Conservation (phyloP, 64 coral and sea anemone genomes). For the Stylophora pistillata region DNA sequence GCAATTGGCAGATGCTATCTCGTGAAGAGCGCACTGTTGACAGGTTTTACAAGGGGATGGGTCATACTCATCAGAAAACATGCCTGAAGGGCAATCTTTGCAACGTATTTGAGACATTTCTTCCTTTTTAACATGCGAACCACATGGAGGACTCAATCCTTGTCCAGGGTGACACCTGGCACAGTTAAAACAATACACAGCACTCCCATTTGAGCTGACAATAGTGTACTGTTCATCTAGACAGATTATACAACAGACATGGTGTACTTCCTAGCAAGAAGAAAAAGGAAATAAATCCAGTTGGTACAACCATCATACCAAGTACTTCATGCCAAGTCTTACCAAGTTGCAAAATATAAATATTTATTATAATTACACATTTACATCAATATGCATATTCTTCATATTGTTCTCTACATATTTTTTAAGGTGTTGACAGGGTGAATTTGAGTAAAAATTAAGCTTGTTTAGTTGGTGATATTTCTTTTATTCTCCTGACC, state of each 20-base stretch:
- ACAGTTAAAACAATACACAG: not conserved
- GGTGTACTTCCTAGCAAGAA: not conserved
- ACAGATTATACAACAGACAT: not conserved
- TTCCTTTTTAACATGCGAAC: not conserved
- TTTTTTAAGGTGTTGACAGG: too few relatives aligned
- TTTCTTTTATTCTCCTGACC: too few relatives aligned
- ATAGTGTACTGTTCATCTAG: not conserved
- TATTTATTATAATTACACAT: too few relatives aligned
- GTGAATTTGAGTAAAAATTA: too few relatives aligned
- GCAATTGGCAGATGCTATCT: not conserved
- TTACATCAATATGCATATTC: too few relatives aligned
- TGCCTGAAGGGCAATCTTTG: not conserved
- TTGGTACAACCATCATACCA: not conserved
- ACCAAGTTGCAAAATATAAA: too few relatives aligned
- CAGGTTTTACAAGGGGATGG: not conserved
- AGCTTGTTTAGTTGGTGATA: too few relatives aligned
- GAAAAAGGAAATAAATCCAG: not conserved
- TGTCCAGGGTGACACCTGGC: not conserved
- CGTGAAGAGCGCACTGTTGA: not conserved
- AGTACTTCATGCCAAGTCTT: too few relatives aligned
- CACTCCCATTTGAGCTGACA: not conserved
- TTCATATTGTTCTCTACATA: too few relatives aligned
- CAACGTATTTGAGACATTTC: not conserved
- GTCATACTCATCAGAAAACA: not conserved
- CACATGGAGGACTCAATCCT: constrained; percentile 3